phyloP scores from a whole-genome alignment of 92 coral and sea anemone genomes.

The Diadumene lineata region DNA sequence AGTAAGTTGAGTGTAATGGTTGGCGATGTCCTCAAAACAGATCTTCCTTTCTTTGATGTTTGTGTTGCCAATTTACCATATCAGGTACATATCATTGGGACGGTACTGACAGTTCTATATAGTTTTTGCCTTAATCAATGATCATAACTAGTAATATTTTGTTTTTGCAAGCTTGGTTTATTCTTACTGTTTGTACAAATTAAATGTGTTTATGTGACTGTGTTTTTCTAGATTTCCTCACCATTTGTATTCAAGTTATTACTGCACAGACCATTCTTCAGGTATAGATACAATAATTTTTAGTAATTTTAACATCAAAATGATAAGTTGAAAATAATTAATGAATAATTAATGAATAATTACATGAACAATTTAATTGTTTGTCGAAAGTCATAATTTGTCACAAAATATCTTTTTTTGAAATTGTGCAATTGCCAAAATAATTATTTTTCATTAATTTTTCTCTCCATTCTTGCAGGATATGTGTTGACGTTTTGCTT shows the following conservation, averaged over 20 bases:
- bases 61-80: constrained; percentile 99
- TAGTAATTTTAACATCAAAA: too few species aligned
- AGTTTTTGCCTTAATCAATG: background rate
- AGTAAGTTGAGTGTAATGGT: constrained; percentile 95
- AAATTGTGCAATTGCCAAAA: too few species aligned
- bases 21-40: constrained; percentile 97
- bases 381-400: too few species aligned
- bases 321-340: too few species aligned
- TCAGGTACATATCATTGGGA: constrained; percentile 45
- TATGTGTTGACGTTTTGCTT: too few species aligned
- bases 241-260: constrained; percentile 97
- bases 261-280: constrained; percentile 96
- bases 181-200: background rate
- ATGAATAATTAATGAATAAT: too few species aligned
- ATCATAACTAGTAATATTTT: too few species aligned
- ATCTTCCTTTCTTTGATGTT: constrained; percentile 95
- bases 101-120: background rate
- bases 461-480: too few species aligned
- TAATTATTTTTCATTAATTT: too few species aligned
- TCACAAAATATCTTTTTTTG: too few species aligned
- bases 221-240: constrained; percentile 81
- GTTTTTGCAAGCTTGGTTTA: background rate
- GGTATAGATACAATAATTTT: constrained; percentile 45
- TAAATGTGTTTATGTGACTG: background rate
- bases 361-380: too few species aligned